Conservation (phyloP, 1,140 invertebrate species). For the Atta colombica region DNA sequence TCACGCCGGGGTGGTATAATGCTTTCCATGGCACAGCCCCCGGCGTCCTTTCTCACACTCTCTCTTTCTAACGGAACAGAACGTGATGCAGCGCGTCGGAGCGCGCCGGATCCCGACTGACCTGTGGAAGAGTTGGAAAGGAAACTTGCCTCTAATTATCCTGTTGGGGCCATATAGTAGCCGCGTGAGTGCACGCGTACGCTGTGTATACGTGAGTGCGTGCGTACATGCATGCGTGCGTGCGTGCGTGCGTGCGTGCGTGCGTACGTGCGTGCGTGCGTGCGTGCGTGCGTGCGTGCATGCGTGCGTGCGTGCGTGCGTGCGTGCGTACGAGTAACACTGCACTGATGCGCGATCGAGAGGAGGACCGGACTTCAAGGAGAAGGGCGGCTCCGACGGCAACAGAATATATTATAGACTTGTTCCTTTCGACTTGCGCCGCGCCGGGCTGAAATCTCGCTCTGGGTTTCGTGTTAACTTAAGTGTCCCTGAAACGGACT, state of each 20-base stretch:
- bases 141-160: conserved; percentile 77
- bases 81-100: conserved; percentile 36
- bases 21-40: conserved; percentile 28
- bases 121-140: conserved; percentile 40
- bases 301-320: conserved; percentile 4
- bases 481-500: conserved; percentile 65
- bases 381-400: conserved; percentile 61
- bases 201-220: not conserved
- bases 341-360: conserved; percentile 53
- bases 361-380: conserved; percentile 63
- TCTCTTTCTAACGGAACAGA: conserved; percentile 56
- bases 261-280: conserved; percentile 10
- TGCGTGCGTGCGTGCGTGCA: conserved; percentile 11
- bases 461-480: conserved; percentile 68
- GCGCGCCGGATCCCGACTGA: conserved; percentile 39
- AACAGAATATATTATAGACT: conserved; percentile 78
- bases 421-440: conserved; percentile 73
- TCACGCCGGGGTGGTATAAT: conserved; percentile 50
- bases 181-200: conserved; percentile 28
- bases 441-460: conserved; percentile 66
- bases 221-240: not conserved
- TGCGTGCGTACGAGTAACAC: conserved; percentile 26
- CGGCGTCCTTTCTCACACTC: conserved; percentile 54
- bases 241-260: not conserved
- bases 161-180: conserved; percentile 58